Conservation (phyloP, 2,113 vertebrate genomes). For the Pseudorectes ferrugineus region DNA sequence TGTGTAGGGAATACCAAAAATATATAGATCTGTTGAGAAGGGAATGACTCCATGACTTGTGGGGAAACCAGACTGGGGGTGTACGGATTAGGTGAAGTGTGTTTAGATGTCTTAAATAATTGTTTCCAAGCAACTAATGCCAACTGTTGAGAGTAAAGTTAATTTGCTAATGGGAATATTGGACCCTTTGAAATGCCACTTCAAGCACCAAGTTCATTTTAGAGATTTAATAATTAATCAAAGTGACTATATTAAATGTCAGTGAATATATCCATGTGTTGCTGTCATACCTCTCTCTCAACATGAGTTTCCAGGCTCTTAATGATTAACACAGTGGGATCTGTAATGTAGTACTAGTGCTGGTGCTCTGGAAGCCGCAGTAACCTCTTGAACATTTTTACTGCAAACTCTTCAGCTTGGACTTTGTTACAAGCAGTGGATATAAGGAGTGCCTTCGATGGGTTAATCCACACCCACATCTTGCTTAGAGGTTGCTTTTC, state of each 20-base stretch:
- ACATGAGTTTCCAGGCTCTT: neutral
- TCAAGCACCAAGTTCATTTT: slow-evolving; percentile 9
- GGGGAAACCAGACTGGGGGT: neutral
- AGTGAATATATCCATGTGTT: neutral
- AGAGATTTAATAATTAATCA: slow-evolving; percentile 61
- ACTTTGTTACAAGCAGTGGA: neutral
- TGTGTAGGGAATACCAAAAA: neutral
- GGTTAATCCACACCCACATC: neutral
- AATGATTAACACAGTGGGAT: neutral
- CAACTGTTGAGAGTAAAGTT: slow-evolving; percentile 18
- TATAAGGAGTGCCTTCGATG: neutral
- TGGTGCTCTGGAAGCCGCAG: neutral
- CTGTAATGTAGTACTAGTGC: neutral
- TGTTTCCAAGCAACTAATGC: slow-evolving; percentile 24
- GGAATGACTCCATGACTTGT: neutral
- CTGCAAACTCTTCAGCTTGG: neutral
- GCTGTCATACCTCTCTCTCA: neutral
- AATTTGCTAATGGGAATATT: slow-evolving; percentile 45
- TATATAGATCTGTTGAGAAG: neutral
- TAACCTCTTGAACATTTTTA: neutral
- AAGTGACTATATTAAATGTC: slow-evolving; percentile 46
- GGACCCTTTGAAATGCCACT: slow-evolving; percentile 42
- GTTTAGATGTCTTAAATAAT: neutral
- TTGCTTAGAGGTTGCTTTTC: neutral
- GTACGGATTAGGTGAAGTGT: neutral